These are phyloP conservation scores for Pelvicachromis taeniatus DNA, from an alignment of 2,113 vertebrate species.

Conservation along the genomic window DNA sequence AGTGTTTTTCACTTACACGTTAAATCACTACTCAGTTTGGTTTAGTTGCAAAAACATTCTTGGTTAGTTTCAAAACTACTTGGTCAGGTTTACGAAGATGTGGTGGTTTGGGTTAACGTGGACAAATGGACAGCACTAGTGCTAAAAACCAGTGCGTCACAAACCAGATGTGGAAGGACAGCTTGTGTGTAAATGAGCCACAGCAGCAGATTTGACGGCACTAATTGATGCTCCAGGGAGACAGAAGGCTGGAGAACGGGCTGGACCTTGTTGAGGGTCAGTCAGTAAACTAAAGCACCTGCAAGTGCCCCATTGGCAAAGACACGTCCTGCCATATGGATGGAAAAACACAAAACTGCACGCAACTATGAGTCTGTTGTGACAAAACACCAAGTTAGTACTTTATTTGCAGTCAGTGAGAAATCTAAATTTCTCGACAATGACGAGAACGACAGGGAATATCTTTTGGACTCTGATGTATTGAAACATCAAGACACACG, in stretches of 20 bases:
- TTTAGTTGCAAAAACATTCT: neutral
- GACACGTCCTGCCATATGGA: neutral
- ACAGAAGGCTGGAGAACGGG: rapidly evolving
- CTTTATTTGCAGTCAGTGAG: neutral
- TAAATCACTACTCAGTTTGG: neutral
- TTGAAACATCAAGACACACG: neutral
- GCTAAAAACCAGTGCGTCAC: neutral
- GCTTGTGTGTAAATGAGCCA: neutral
- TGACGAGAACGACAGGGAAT: neutral
- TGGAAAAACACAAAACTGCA: neutral
- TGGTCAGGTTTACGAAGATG: neutral
- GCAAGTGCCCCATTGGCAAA: neutral
- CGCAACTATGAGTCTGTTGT: neutral
- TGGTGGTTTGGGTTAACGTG: neutral
- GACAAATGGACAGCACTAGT: neutral
- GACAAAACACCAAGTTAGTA: neutral
- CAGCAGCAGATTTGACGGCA: neutral
- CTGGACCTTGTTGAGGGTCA: neutral
- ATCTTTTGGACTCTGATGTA: neutral
- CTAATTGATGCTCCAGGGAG: neutral
- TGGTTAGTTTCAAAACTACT: neutral
- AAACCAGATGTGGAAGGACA: neutral
- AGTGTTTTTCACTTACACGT: neutral
- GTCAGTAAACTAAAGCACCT: neutral
- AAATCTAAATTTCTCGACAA: neutral